Conservation (phyloP, 1,140 invertebrate species). For the Tenebrio molitor region DNA sequence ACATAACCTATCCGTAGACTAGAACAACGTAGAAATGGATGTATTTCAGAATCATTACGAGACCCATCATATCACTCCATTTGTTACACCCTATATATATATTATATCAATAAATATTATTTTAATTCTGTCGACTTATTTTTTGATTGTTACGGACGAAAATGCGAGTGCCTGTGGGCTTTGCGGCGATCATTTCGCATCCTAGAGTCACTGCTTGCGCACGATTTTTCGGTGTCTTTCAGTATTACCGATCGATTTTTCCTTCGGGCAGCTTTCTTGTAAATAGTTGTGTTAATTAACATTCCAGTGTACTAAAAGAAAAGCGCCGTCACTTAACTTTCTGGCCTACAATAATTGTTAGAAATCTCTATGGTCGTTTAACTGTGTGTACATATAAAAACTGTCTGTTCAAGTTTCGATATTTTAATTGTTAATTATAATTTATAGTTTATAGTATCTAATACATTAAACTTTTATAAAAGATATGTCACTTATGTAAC, state of each 20-base stretch:
- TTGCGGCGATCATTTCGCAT: neutral
- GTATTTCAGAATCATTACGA: constrained; percentile 27
- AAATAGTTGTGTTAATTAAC: constrained; percentile 32
- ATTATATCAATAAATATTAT: constrained; percentile 37
- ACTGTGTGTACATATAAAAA: constrained; percentile 44
- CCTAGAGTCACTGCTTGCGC: neutral
- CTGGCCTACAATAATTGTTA: constrained; percentile 50
- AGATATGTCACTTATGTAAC: constrained; percentile 22
- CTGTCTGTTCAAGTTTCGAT: constrained; percentile 52
- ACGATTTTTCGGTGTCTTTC: constrained; percentile 10
- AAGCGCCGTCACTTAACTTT: constrained; percentile 8
- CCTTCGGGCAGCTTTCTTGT: constrained; percentile 35
- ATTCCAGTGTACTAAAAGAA: constrained; percentile 42
- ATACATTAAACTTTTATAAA: constrained; percentile 40
- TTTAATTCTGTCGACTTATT: constrained; percentile 15
- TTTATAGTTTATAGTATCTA: constrained; percentile 50
- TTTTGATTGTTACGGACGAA: constrained; percentile 18
- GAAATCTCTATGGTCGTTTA: constrained; percentile 41
- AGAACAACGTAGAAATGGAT: neutral
- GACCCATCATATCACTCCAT: constrained; percentile 30
- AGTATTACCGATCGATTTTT: constrained; percentile 27
- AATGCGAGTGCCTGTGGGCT: constrained; percentile 6
- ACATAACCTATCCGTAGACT: neutral
- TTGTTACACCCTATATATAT: constrained; percentile 30
- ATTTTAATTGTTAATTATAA: constrained; percentile 56